phyloP scores from a whole-genome alignment of 1,140 invertebrate genomes.

The Galleria mellonella region DNA sequence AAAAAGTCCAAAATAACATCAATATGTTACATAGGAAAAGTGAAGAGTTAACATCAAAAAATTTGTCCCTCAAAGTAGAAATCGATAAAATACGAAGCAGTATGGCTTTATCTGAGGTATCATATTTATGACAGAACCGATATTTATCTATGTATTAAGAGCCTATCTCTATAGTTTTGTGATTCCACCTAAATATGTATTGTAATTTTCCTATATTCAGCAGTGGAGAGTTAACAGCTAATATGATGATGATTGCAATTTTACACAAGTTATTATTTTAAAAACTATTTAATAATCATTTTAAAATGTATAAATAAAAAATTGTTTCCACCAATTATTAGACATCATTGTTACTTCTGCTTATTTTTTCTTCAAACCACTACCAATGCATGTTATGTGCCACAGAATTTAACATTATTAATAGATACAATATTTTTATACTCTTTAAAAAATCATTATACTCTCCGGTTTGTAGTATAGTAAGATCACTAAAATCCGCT shows the following conservation, averaged over 20 bases:
- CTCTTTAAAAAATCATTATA: no score
- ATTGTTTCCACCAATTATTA: no score
- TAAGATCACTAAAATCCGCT: no score
- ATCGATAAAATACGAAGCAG: constrained; percentile 48
- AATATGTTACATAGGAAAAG: constrained; percentile 40
- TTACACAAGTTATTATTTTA: not conserved
- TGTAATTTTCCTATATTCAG: not conserved
- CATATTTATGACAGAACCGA: not conserved
- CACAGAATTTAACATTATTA: no score
- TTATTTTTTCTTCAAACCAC: no score
- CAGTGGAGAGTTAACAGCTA: not conserved
- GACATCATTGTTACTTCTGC: no score
- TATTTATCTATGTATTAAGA: not conserved
- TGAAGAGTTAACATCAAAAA: constrained; percentile 54
- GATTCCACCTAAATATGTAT: no score
- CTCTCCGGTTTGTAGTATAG: no score
- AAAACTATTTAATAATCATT: not conserved
- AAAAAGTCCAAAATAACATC: constrained; percentile 49
- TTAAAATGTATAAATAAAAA: not conserved
- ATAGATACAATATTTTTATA: no score
- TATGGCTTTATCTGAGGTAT: constrained; percentile 35
- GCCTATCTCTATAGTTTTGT: no score
- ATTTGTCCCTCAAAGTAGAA: constrained; percentile 48
- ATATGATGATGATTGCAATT: not conserved
- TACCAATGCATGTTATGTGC: no score